Conservation (phyloP, 2,113 vertebrate species). For the Agapornis roseicollis region DNA sequence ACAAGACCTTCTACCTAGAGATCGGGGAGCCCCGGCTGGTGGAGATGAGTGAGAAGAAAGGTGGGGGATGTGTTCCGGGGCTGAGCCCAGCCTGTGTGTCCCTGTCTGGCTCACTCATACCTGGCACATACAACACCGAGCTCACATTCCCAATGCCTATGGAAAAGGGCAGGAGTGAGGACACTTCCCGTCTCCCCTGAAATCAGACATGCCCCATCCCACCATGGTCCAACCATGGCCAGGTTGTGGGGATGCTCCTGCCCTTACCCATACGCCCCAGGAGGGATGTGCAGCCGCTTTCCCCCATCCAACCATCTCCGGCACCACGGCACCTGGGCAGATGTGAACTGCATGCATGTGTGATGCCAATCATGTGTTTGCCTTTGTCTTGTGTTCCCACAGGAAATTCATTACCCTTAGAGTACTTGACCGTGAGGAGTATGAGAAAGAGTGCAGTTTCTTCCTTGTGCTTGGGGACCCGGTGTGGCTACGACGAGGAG, state of each 20-base stretch:
- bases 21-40: conserved; percentile 91
- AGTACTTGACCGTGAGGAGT: conserved; percentile 92
- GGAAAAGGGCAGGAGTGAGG: conserved; percentile 69
- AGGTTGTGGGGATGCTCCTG: conserved; percentile 11
- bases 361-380: conserved; percentile 85
- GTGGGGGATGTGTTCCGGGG: conserved; percentile 81
- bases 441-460: conserved; percentile 95
- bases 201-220: neutral
- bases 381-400: conserved; percentile 91
- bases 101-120: conserved; percentile 76
- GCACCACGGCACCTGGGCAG: conserved; percentile 65
- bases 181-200: neutral
- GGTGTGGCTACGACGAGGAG: conserved; percentile 89
- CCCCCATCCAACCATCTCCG: conserved; percentile 75
- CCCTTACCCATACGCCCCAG: conserved; percentile 57
- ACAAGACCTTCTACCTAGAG: conserved; percentile 98
- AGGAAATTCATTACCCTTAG: conserved; percentile 93
- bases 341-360: conserved; percentile 74
- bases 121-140: conserved; percentile 68
- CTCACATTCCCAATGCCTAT: conserved; percentile 64
- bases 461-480: conserved; percentile 92
- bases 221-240: fast-evolving
- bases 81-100: conserved; percentile 72
- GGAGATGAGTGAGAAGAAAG: conserved; percentile 99
- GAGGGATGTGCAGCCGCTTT: conserved; percentile 72